Conservation (phyloP, 2,797 vertebrate species). For the Sciurus vulgaris region DNA sequence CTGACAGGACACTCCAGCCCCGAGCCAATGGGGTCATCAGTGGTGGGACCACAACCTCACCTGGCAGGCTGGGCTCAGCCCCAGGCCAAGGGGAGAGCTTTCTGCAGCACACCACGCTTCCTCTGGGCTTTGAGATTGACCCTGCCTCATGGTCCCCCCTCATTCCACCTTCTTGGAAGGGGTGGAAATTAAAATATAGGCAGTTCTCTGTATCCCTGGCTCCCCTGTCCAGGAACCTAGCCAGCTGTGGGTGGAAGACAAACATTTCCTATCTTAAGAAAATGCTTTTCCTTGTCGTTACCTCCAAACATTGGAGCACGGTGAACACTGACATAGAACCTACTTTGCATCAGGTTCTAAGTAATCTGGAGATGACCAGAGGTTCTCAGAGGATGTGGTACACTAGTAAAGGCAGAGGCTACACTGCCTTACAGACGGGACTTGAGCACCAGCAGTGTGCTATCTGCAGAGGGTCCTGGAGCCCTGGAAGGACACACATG, state of each 20-base stretch:
- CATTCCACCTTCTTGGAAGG: background rate
- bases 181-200: background rate
- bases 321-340: too few relatives aligned
- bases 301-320: too few relatives aligned
- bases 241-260: background rate
- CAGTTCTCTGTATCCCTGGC: background rate
- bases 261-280: too few relatives aligned
- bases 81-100: background rate
- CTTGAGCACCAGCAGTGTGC: background rate
- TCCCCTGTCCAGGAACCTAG: background rate
- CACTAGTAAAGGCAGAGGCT: background rate
- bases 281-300: background rate
- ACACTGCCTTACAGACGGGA: too few relatives aligned
- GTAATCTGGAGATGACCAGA: too few relatives aligned
- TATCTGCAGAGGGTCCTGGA: background rate
- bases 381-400: background rate
- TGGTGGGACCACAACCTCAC: accelerated
- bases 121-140: background rate
- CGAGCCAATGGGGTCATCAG: background rate
- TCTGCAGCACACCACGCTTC: accelerated
- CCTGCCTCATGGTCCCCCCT: background rate
- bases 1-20: too few relatives aligned
- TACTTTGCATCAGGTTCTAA: background rate
- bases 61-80: accelerated
- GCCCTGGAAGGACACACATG: background rate